Evolutionary conservation across 2,113 vertebrate genomes (phyloP).

Genomic region (Pardalotus punctatus): DNA sequence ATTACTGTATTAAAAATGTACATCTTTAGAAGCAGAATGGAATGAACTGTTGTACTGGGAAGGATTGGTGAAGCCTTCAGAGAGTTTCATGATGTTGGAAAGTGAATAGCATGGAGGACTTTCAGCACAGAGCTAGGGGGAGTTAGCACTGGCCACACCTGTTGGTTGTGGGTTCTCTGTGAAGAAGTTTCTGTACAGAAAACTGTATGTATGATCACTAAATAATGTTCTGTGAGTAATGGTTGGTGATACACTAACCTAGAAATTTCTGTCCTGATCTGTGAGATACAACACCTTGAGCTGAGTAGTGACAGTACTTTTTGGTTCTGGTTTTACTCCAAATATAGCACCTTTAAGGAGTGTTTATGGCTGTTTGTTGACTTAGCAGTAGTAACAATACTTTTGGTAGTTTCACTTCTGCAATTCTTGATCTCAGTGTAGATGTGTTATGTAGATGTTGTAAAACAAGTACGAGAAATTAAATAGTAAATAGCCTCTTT

Average conservation of each 20-base stretch:
- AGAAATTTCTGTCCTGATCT: not conserved
- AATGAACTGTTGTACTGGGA: not conserved
- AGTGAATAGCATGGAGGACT: not conserved
- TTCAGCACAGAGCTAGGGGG: not conserved
- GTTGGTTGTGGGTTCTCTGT: not conserved
- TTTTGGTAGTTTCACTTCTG: not conserved
- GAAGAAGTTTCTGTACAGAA: not conserved
- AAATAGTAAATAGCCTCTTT: not conserved
- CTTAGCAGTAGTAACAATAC: not conserved
- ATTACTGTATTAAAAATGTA: not conserved
- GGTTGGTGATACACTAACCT: not conserved
- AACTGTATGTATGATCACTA: rapidly evolving
- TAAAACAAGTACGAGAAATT: not conserved
- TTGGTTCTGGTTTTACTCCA: not conserved
- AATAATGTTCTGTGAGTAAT: not conserved
- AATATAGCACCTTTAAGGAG: not conserved
- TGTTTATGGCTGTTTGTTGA: not conserved
- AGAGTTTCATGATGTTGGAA: not conserved
- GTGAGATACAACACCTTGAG: not conserved
- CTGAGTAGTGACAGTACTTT: not conserved
- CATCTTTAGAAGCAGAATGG: not conserved
- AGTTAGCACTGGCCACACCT: not conserved
- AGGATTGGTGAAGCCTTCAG: not conserved
- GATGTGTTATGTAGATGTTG: not conserved
- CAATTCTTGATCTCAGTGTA: not conserved